Percentiles rank a stretch among this genome's conserved stretches.
These are phyloP conservation scores for Neopelma chrysocephalum DNA, from an alignment of 2,797 vertebrate species.

Conservation along the genomic window DNA sequence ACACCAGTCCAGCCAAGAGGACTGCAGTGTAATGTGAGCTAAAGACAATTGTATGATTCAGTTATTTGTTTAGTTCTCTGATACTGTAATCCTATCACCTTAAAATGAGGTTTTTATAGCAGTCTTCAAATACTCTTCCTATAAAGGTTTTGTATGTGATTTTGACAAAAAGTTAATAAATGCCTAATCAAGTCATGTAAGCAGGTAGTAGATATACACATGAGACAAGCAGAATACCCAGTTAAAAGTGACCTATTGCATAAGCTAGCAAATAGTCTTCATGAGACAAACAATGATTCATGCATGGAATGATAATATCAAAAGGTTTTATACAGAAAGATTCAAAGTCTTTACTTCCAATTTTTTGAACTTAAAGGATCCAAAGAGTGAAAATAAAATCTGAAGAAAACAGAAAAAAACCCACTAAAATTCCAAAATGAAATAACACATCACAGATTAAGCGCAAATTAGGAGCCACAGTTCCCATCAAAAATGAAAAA, in stretches of 20 bases:
- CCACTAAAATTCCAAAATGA: background rate
- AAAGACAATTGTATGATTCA: background rate
- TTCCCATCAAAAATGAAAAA: background rate
- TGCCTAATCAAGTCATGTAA: background rate
- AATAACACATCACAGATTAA: background rate
- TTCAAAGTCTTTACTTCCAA: background rate
- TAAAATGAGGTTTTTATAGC: background rate
- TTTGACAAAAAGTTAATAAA: background rate
- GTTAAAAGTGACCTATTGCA: background rate
- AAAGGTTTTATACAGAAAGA: background rate
- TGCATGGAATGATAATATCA: background rate
- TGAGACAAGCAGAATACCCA: background rate
- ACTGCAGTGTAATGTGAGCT: background rate
- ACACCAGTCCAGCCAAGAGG: background rate
- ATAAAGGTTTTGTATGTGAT: background rate
- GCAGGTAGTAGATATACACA: background rate
- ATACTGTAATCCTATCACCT: background rate
- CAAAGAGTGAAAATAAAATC: background rate
- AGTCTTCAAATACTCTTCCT: background rate
- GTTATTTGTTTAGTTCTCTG: background rate
- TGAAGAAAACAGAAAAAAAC: background rate
- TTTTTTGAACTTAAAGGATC: background rate
- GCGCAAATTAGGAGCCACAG: background rate
- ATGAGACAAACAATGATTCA: background rate
- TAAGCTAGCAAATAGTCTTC: background rate